A percentile compares a stretch with the other conserved stretches of the same genome.
These are phyloP conservation scores for Melanocharis versteri DNA, from an alignment of 2,113 vertebrate species.

Conservation along the genomic window DNA sequence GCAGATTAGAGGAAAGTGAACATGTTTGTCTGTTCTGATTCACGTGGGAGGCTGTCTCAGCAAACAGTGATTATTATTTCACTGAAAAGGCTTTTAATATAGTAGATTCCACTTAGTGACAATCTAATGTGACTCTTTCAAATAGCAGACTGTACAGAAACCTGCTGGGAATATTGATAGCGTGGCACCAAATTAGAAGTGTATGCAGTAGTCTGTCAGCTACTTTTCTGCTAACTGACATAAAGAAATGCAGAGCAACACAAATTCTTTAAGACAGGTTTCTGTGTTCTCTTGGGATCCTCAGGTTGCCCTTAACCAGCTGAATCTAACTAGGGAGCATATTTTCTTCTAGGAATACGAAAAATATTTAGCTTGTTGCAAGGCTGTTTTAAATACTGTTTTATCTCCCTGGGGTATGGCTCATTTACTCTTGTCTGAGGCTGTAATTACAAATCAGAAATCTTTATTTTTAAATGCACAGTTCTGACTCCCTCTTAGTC, in stretches of 20 bases:
- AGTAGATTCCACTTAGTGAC: slow-evolving; percentile 1
- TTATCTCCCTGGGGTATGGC: neutral
- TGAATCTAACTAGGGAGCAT: neutral
- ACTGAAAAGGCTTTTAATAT: slow-evolving; percentile 12
- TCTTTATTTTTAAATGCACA: neutral
- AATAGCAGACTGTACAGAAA: neutral
- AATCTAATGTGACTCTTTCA: neutral
- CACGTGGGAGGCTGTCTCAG: neutral
- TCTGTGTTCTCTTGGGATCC: neutral
- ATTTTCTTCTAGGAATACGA: neutral
- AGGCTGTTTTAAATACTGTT: neutral
- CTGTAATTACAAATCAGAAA: neutral
- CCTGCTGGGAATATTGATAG: neutral
- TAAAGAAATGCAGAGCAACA: neutral
- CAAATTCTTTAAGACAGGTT: neutral
- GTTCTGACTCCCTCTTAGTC: neutral
- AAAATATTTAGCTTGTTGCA: neutral
- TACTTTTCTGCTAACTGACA: neutral
- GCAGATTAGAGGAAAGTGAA: neutral
- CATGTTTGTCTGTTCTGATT: neutral
- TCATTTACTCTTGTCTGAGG: neutral
- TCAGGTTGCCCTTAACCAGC: neutral
- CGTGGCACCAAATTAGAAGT: neutral
- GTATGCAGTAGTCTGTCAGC: neutral
- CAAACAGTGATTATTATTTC: neutral